Conservation (phyloP, 2,888 invertebrate genomes). For the Branchellion lobata region DNA sequence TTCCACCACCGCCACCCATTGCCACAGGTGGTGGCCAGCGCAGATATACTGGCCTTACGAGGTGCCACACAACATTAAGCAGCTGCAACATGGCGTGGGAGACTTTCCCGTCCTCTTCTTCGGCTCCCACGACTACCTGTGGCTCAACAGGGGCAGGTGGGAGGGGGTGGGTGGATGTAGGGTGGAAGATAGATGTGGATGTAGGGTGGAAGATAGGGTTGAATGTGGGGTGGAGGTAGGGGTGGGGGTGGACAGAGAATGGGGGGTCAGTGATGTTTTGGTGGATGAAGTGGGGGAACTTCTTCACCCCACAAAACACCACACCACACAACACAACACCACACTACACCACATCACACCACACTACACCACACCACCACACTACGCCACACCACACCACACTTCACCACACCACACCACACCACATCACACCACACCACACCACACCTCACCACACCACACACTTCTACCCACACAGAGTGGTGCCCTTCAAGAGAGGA, state of each 20-base stretch:
- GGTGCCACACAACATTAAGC: constrained; percentile 77
- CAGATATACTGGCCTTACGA: constrained; percentile 81
- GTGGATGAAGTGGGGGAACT: too few species aligned
- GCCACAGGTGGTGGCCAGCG: constrained; percentile 87
- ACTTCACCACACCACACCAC: too few species aligned
- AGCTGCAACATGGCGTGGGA: constrained; percentile 73
- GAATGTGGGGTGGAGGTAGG: not conserved
- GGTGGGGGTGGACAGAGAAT: too few species aligned
- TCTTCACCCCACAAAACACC: too few species aligned
- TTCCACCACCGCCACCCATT: not conserved
- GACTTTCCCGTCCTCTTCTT: constrained; percentile 91
- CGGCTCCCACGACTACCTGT: constrained; percentile 83
- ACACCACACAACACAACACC: too few species aligned
- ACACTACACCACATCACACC: too few species aligned
- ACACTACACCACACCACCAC: too few species aligned
- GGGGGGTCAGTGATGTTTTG: too few species aligned
- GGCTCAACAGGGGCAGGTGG: constrained; percentile 60
- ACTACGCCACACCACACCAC: too few species aligned
- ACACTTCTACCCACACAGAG: constrained; percentile 58
- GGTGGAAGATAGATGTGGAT: too few species aligned
- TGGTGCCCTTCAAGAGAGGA: constrained; percentile 86
- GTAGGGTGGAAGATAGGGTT: not conserved
- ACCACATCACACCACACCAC: too few species aligned
- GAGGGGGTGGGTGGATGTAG: not conserved
- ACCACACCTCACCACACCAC: too few species aligned